Evolutionary conservation across 2,888 invertebrate species (phyloP), one percentile per base, ranked within the genome.

Genomic region (Phortica okadai): DNA sequence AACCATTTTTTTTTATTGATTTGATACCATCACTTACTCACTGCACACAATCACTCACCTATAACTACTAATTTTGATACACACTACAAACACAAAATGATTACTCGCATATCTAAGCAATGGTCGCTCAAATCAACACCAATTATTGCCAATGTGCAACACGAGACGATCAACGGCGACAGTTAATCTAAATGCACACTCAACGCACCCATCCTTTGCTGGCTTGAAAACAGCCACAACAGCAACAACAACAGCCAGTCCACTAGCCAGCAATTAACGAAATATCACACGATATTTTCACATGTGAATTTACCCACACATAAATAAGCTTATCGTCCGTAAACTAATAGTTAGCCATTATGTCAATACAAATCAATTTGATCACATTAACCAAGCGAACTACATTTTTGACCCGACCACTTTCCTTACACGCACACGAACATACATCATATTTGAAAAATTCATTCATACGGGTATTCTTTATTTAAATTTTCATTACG

Each of bases 311-410:
- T 7, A 8, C n/a, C 1, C 33, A 1, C 33, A 50, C 50, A 50
- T 11, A 50, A 50, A 50, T 14, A 33, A 33, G 33, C 41, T 14
- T 16, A 62, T 4, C 25, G 25, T 62, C 25, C 10, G 11, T 69
- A 69, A 45, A 69, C 6, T 69, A 16, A 44, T 66, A 56, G 33
- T 66, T 77, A 78, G 76, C 76, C 83, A 79, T 77, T 78, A 77
- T 79, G 81, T 82, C 79, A 81, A 79, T 80, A 79, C 79, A 83
- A 82, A 86, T 80, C 82, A 82, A 82, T 83, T 86, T 82, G 82
- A 77, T 81, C 80, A 78, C 81, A 81, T 77, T 78, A 82, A 83
- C 84, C 80, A 33, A 82, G 82, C 79, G 80, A 76, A 80, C 78
- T 69, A 74, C 79, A 79, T 73, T 77, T n/a, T 58, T 16, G 14